phyloP scores from a whole-genome alignment of 1,140 invertebrate species.

The Bombyx mandarina region DNA sequence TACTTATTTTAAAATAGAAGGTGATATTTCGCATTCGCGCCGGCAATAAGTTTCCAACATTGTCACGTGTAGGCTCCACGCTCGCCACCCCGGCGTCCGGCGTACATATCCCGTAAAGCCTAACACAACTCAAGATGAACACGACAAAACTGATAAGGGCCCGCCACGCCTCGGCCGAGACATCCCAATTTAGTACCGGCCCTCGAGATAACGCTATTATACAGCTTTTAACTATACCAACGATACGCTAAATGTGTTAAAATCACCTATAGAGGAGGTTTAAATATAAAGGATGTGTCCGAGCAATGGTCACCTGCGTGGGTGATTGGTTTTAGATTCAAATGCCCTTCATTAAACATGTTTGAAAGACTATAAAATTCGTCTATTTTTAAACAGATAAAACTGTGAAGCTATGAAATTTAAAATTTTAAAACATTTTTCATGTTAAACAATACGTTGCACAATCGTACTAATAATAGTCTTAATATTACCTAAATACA shows the following conservation, averaged over 20 bases:
- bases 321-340: too few relatives aligned
- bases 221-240: constrained; percentile 68
- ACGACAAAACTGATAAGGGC: constrained; percentile 66
- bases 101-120: constrained; percentile 67
- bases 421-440: too few relatives aligned
- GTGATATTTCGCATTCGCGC: constrained; percentile 23
- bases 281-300: constrained; percentile 25
- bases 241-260: constrained; percentile 68
- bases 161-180: constrained; percentile 50
- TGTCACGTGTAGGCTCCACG: constrained; percentile 58
- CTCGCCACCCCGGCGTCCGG: constrained; percentile 51
- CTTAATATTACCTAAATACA: too few relatives aligned
- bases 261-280: constrained; percentile 53
- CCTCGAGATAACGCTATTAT: constrained; percentile 66
- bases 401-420: too few relatives aligned
- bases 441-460: too few relatives aligned
- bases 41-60: constrained; percentile 59
- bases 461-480: too few relatives aligned
- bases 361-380: too few relatives aligned
- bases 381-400: too few relatives aligned
- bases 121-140: constrained; percentile 70
- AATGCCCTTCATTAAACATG: too few relatives aligned
- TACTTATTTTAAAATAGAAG: not conserved
- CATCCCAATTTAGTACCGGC: constrained; percentile 68
- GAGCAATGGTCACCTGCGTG: constrained; percentile 16